Evolutionary conservation across 2,113 vertebrate genomes (phyloP).

Genomic region (Tachysurus vachellii): DNA sequence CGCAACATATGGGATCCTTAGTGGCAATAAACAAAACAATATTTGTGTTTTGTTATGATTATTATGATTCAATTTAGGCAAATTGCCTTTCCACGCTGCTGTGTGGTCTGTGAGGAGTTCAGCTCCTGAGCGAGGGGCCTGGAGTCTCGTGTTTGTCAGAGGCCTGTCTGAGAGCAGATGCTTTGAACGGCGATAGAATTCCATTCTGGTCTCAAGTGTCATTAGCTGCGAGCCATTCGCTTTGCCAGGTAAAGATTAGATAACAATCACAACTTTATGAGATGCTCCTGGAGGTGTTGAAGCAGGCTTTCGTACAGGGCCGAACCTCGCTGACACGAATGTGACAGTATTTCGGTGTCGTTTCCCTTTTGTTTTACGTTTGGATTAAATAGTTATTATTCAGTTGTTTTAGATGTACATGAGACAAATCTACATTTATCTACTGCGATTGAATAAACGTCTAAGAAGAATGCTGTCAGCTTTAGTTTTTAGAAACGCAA

Average conservation of each 20-base stretch:
- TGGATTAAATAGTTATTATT: background rate
- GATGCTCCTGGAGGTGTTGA: slow-evolving; percentile 69
- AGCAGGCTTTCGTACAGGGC: slow-evolving; percentile 63
- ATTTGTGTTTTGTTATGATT: slow-evolving; percentile 51
- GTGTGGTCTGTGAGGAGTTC: slow-evolving; percentile 61
- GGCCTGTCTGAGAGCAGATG: slow-evolving; percentile 67
- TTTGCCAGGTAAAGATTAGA: slow-evolving; percentile 79
- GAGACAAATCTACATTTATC: background rate
- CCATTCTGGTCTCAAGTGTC: slow-evolving; percentile 75
- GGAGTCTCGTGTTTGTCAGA: slow-evolving; percentile 55
- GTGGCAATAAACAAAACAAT: slow-evolving; percentile 34
- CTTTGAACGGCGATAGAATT: slow-evolving; percentile 72
- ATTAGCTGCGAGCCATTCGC: slow-evolving; percentile 74
- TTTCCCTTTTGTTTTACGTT: slow-evolving; percentile 24
- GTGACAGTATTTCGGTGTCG: slow-evolving; percentile 50
- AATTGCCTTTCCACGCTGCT: slow-evolving; percentile 61
- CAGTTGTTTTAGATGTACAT: background rate
- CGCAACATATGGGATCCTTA: slow-evolving; percentile 58
- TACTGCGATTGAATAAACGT: background rate
- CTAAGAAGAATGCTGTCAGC: background rate
- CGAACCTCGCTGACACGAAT: slow-evolving; percentile 51
- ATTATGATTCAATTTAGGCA: slow-evolving; percentile 66
- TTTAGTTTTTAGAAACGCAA: background rate
- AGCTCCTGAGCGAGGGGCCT: slow-evolving; percentile 61
- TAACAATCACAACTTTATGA: slow-evolving; percentile 77